A percentile compares a stretch with the other conserved stretches of the same genome.
phyloP scores from a whole-genome alignment of 2,113 vertebrate genomes.

The Myiopsitta monachus region DNA sequence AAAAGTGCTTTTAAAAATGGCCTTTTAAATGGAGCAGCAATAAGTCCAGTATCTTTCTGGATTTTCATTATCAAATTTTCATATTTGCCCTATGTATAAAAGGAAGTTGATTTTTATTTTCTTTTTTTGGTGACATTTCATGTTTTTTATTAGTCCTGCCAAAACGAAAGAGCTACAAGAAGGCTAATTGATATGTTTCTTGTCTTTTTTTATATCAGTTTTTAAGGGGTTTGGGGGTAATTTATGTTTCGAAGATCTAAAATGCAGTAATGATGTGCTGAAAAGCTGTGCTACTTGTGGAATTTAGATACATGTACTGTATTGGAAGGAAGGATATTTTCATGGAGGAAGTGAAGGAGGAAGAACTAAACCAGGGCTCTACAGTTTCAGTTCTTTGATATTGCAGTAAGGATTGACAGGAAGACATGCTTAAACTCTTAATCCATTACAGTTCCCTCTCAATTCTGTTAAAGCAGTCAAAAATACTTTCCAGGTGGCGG shows the following conservation, averaged over 20 bases:
- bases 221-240: neutral
- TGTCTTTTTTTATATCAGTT: neutral
- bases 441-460: neutral
- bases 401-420: neutral
- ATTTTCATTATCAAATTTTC: neutral
- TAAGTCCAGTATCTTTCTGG: neutral
- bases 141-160: neutral
- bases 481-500: neutral
- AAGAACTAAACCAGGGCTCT: neutral
- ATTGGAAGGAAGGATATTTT: neutral
- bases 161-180: rapidly evolving
- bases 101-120: neutral
- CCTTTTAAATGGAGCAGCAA: neutral
- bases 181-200: neutral
- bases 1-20: neutral
- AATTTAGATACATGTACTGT: neutral
- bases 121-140: neutral
- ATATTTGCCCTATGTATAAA: neutral
- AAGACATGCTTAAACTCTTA: neutral
- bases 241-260: neutral
- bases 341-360: neutral
- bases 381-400: neutral
- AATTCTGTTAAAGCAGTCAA: neutral
- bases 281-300: neutral
- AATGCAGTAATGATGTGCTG: neutral